Base-by-base conservation (phyloP, 2,888 invertebrate species). In the Dasysyrphus albostriatus region DNA sequence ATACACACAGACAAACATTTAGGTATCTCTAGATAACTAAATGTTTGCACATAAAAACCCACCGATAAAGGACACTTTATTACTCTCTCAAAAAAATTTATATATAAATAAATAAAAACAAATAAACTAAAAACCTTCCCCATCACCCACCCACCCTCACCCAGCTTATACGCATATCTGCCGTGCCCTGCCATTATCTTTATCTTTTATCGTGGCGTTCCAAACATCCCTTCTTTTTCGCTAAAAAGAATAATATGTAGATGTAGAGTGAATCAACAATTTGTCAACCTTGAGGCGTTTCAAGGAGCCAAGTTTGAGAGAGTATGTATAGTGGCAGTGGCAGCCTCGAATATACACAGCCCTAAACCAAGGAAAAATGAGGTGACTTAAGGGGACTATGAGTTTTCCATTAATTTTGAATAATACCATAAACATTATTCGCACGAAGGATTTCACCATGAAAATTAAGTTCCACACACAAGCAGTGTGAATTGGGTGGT, bases 391-490 rank as follows among this genome's bases (percentile, higher is more conserved):
- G 81, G 82, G 81, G 82, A 77, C 82, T 85, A 78, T 78, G 85
- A 85, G 74, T 81, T 81, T 81, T 81, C 82, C 78, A 87, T 87
- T 83, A 87, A 79, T 87, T 87, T 87, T 83, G 83, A 83, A 87
- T 87, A 87, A 87, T 83, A 70, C 83, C 47, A 67, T 83, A 79
- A 87, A 75, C 78, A 83, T 87, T 87, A 87, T 83, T 87, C 87
- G 83, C 83, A 87, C 83, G 75, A 83, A 83, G 75, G 75, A 87
- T 83, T 83, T 79, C 59, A 59, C 87, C 74, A 78, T 82, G 78
- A 82, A 74, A 69, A 82, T 58, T 69, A 51, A 78, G 69, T 54
- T 54, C 67, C 37, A 56, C 37, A 56, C 39, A 74, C 14, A 51
- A 3, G 2, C 69, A 54, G 14, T n/a, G 47, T 29, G 69, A 54